A percentile compares a stretch with the other conserved stretches of the same genome.
Conservation (phyloP, 1,140 invertebrate genomes). For the Pantala flavescens region DNA sequence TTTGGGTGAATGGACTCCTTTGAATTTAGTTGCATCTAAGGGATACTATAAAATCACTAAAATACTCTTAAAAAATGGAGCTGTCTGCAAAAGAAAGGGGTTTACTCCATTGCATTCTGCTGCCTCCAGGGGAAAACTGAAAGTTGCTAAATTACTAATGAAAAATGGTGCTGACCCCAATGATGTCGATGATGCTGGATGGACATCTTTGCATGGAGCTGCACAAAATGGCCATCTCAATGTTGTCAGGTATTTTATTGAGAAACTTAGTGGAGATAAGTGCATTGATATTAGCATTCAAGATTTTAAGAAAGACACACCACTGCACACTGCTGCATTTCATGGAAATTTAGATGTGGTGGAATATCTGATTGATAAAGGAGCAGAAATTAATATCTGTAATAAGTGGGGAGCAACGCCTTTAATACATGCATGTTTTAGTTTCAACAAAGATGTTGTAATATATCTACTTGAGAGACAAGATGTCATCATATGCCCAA, state of each 20-base stretch:
- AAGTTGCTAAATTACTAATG: background rate
- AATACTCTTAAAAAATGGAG: background rate
- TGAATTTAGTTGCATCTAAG: background rate
- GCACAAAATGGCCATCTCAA: background rate
- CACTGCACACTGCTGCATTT: background rate
- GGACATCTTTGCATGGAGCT: background rate
- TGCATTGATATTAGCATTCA: background rate
- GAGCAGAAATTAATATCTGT: background rate
- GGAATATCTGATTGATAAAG: background rate
- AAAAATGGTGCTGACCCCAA: background rate
- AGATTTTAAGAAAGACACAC: background rate
- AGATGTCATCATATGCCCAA: too few relatives aligned
- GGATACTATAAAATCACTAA: background rate
- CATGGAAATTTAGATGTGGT: background rate
- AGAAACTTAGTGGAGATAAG: background rate
- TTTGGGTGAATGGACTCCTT: background rate
- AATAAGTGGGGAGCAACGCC: background rate
- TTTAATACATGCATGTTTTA: too few relatives aligned
- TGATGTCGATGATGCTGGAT: background rate
- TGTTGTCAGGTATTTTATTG: background rate
- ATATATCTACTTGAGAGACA: too few relatives aligned
- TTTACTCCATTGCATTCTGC: constrained; percentile 13
- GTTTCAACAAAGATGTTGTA: too few relatives aligned
- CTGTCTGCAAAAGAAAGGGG: background rate
- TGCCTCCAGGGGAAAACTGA: background rate